Conservation (phyloP, 2,797 vertebrate species). For the Sandelia bainsii region DNA sequence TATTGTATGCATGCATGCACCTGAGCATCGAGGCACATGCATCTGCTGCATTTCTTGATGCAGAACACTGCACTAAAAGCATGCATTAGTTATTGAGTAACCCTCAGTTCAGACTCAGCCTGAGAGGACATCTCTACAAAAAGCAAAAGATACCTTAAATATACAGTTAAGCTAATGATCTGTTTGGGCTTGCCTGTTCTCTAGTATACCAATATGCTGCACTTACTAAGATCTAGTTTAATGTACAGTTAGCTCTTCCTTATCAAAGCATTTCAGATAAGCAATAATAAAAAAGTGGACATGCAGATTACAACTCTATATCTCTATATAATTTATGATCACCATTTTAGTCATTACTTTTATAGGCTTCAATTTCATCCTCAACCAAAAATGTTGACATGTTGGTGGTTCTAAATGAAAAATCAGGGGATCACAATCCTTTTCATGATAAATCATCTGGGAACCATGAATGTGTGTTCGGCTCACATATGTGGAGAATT, state of each 20-base stretch:
- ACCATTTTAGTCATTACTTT: too few species aligned
- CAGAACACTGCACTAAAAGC: slow-evolving; percentile 63
- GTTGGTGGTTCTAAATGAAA: too few species aligned
- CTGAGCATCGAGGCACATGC: slow-evolving; percentile 34
- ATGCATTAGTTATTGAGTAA: slow-evolving; percentile 69
- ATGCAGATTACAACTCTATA: slow-evolving; percentile 7
- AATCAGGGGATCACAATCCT: too few species aligned
- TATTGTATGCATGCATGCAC: slow-evolving; percentile 43
- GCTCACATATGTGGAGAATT: too few species aligned
- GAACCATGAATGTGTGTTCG: too few species aligned
- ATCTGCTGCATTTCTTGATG: slow-evolving; percentile 50
- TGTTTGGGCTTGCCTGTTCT: slow-evolving; percentile 5
- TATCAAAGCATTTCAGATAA: slow-evolving; percentile 20
- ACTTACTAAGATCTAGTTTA: neutral
- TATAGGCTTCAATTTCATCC: too few species aligned
- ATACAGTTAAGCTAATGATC: neutral
- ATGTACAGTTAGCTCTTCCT: slow-evolving; percentile 4
- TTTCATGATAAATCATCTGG: too few species aligned
- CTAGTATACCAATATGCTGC: neutral
- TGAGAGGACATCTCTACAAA: slow-evolving; percentile 21
- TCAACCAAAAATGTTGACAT: too few species aligned
- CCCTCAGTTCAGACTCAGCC: slow-evolving; percentile 33
- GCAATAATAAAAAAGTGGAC: slow-evolving; percentile 23
- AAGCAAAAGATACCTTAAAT: slow-evolving; percentile 14
- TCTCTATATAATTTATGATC: too few species aligned